Base-by-base conservation (phyloP, 2,888 invertebrate genomes). In the Nowickia ferox region DNA sequence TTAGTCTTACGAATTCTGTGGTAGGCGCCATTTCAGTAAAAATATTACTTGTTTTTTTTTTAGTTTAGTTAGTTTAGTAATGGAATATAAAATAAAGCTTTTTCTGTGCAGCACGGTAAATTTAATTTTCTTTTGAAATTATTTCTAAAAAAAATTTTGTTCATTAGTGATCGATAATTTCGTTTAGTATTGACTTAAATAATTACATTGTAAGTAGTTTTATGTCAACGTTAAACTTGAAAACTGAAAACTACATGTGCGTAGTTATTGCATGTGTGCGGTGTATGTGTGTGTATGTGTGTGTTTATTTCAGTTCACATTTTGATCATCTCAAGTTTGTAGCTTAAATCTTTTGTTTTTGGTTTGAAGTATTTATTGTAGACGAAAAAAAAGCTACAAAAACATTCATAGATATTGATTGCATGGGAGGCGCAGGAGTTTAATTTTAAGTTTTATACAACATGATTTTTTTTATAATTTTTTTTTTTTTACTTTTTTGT, bases 371-470 rank as follows among this genome's bases (percentile, higher is more conserved):
- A 30, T 30, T 30, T 22, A 74, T 59, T 42, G 65, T 51, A 69
- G 66, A 75, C 75, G 65, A 79, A 55, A 2, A 65, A 55, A 53
- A 53, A 57, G 40, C 61, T 55, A 44, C 55, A 44, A 57, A 13
- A 13, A 46, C n/a, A 78, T 17, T 8, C 44, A 63, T 75, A 59
- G 53, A 68, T 63, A 55, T 55, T 63, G 78, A 66, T 71, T 86
- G 86, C 86, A 86, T 83, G 86, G 86, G 86, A 86, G 86, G 86
- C 86, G 83, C 83, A 86, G 86, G 86, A 86, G 86, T 86, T 72
- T 44, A 38, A 10, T 68, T 74, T 63, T 61, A 57, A 15, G 65
- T 57, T 76, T 71, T 65, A 15, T 57, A 42, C n/a, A n/a, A n/a
- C n/a, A n/a, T n/a, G n/a, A n/a, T n/a, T n/a, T n/a, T n/a, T n/a